Evolutionary conservation across 2,113 vertebrate species (phyloP), one percentile per base, ranked within the genome.

Genomic region (Indicator indicator): DNA sequence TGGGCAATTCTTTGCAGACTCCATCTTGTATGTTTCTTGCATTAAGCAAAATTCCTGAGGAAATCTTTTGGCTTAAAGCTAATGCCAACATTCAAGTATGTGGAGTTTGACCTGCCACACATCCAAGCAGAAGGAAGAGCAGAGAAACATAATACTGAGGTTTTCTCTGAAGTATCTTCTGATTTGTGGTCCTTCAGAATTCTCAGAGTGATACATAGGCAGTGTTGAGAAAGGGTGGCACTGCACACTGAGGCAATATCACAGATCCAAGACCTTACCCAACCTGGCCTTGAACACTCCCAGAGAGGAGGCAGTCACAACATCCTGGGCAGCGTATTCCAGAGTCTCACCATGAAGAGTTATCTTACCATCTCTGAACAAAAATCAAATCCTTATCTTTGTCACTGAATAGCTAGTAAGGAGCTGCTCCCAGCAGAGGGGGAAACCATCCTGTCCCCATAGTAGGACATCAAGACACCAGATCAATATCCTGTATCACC

Each of bases 21-120:
- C 58, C 71, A 21, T 63, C n/a, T 48, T 87, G 89, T 83, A 90
- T 82, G 65, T 26, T 84, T 88, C 84, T 89, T 0, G 1, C 84
- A 79, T 93, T 87, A 96, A 74, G 56, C 46, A 96, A 93, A 97
- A 92, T 97, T 94, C 74, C 76, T 67, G 84, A 88, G 48, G 71
- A 96, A 94, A 83, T 88, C 44, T 95, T 44, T 60, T 1, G 8
- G 93, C 52, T 82, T 93, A 80, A 69, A 92, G 83, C 36, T 95
- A 97, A 95, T 68, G 83, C n/a, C 76, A 92, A 44, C 80, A 74
- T 89, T 88, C 85, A 94, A 40, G 79, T 88, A 42, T 12, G 70
- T 19, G 36, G 68, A 65, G 67, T 81, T 73, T 86, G 86, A 92
- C 68, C 71, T 95, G 64, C 54, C 50, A 78, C 80, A 50, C 38